Evolutionary conservation across 2,113 vertebrate genomes (phyloP).

Genomic region (Perccottus glenii): DNA sequence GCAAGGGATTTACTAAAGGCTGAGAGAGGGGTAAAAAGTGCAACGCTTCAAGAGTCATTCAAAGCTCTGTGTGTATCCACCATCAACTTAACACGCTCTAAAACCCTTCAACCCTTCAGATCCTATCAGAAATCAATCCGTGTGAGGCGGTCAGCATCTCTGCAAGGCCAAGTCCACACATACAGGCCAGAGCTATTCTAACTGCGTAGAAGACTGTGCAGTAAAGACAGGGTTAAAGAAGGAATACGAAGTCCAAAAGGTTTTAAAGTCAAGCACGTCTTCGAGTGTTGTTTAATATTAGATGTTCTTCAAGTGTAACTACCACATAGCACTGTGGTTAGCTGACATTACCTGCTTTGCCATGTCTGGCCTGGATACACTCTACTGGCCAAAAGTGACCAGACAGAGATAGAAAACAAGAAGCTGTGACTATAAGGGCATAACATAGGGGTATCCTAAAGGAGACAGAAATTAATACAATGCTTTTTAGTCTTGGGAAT

Average conservation of each 20-base stretch:
- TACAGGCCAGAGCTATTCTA: not conserved
- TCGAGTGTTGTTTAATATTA: not conserved
- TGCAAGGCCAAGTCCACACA: slow-evolving; percentile 2
- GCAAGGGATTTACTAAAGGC: slow-evolving; percentile 34
- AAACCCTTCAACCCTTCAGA: slow-evolving; percentile 40
- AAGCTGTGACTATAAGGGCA: not conserved
- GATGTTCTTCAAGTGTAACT: not conserved
- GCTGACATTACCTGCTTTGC: slow-evolving; percentile 11
- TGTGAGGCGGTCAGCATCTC: slow-evolving; percentile 11
- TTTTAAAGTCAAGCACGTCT: not conserved
- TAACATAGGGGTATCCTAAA: not conserved
- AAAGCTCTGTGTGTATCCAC: slow-evolving; percentile 18
- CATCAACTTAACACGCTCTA: slow-evolving; percentile 37
- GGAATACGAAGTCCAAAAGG: not conserved
- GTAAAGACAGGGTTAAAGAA: not conserved
- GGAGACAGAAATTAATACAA: not conserved
- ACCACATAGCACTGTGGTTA: slow-evolving; percentile 1
- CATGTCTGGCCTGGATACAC: slow-evolving; percentile 25
- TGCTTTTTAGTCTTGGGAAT: not conserved
- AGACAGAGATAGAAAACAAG: slow-evolving; percentile 12
- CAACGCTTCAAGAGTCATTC: slow-evolving; percentile 10
- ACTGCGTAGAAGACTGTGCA: not conserved
- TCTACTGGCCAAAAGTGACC: slow-evolving; percentile 28
- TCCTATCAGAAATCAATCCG: slow-evolving; percentile 47
- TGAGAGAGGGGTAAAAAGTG: slow-evolving; percentile 10